Base-by-base conservation (phyloP, 2,797 vertebrate species). In the Aselliscus stoliczkanus region DNA sequence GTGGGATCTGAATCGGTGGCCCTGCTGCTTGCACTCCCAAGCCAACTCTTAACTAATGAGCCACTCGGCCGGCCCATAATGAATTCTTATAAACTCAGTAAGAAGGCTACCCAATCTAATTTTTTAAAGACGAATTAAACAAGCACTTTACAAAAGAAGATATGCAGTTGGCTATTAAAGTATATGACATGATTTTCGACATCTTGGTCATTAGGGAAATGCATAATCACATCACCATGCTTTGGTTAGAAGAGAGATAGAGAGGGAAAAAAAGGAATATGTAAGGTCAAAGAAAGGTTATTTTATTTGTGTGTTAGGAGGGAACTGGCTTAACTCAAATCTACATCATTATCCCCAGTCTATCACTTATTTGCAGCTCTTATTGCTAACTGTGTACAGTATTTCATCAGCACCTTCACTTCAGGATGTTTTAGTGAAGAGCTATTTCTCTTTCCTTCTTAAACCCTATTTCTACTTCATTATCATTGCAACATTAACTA, bases 271-370 rank as follows among this genome's bases (percentile, higher is more conserved):
- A 44, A 60, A n/a, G 31, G 21, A 84, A 34, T 56, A 76, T 75
- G 12, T 69, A 47, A 64, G 21, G n/a, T 75, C 54, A 70, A 91
- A 83, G n/a, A 8, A 76, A 82, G 37, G 27, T 54, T 15, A 8
- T 79, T 81, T 80, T 70, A 37, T 77, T 91, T 93, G 31, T 94
- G n/a, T 69, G 65, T 91, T 64, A 88, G 50, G 37, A 25, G 88
- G 23, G 10, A 83, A 37, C 27, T 92, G 39, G 7, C 64, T 77
- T 88, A 20, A 37, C 25, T 86, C 25, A 86, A 76, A 56, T 76
- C n/a, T 72, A 18, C 5, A 9, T 60, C 54, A 54, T 81, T 50
- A 62, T 31, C 42, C 4, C 39, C 5, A 42, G 2, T 88, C 76
- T 87, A 13, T 72, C 37, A 25, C 29, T 64, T 69, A 76, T 70